A percentile compares a stretch with the other conserved stretches of the same genome.
These are phyloP conservation scores for Prietella phreatophila DNA, from an alignment of 2,113 vertebrate species.

Conservation along the genomic window DNA sequence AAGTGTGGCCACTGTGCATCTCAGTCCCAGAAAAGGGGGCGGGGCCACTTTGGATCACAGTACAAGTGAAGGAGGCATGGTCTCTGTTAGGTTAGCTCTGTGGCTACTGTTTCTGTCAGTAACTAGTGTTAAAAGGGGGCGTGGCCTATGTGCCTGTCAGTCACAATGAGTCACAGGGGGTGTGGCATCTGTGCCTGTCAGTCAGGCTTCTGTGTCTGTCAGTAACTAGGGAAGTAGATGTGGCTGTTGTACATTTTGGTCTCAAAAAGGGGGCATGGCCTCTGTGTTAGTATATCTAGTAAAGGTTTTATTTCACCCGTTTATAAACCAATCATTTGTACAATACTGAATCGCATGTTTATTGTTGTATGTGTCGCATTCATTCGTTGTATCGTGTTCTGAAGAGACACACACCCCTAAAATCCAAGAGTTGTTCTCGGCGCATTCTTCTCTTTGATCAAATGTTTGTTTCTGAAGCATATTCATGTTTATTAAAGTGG, in stretches of 20 bases:
- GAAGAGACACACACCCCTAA: background rate
- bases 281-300: background rate
- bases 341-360: background rate
- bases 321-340: background rate
- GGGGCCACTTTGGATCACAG: too few relatives aligned
- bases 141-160: background rate
- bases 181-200: background rate
- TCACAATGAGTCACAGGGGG: too few relatives aligned
- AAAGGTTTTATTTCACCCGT: background rate
- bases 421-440: background rate
- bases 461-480: background rate
- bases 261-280: background rate
- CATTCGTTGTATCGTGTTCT: background rate
- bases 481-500: background rate
- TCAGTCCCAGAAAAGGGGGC: background rate
- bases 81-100: background rate
- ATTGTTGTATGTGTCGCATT: background rate
- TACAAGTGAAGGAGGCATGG: too few relatives aligned
- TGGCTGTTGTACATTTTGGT: too few relatives aligned
- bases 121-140: background rate
- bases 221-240: background rate
- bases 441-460: background rate
- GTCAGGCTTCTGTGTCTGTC: too few relatives aligned
- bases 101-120: background rate
- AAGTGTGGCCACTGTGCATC: background rate